These are phyloP conservation scores for Chionis minor DNA, from an alignment of 2,113 vertebrate species.

Conservation along the genomic window DNA sequence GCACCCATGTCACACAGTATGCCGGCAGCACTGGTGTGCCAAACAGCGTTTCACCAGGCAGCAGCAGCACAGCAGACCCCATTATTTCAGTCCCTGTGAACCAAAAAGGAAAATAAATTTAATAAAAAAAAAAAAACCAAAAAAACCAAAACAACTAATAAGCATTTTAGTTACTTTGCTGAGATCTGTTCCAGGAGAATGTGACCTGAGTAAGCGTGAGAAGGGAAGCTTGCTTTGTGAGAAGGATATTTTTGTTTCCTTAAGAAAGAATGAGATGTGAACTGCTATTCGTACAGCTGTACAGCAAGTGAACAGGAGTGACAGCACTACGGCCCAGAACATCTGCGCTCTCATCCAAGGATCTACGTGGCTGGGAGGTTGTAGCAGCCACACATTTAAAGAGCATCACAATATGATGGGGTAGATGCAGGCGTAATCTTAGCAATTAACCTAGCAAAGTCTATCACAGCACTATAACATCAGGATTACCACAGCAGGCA, in stretches of 20 bases:
- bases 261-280: background rate
- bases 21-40: background rate
- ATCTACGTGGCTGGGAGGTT: background rate
- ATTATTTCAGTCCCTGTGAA: background rate
- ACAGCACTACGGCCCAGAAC: background rate
- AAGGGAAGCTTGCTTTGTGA: background rate
- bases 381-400: background rate
- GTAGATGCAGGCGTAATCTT: background rate
- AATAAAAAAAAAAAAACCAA: background rate
- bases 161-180: background rate
- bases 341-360: background rate
- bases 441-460: background rate
- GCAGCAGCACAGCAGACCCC: background rate
- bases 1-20: background rate
- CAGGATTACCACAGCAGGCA: background rate
- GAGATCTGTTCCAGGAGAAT: background rate
- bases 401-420: background rate
- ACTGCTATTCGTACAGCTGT: background rate
- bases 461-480: fast-evolving
- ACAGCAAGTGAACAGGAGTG: background rate
- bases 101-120: background rate
- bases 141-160: too few relatives aligned
- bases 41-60: background rate
- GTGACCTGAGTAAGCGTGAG: background rate
- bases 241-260: background rate